phyloP scores from a whole-genome alignment of 2,113 vertebrate species.

The Nothoprocta pentlandii region DNA sequence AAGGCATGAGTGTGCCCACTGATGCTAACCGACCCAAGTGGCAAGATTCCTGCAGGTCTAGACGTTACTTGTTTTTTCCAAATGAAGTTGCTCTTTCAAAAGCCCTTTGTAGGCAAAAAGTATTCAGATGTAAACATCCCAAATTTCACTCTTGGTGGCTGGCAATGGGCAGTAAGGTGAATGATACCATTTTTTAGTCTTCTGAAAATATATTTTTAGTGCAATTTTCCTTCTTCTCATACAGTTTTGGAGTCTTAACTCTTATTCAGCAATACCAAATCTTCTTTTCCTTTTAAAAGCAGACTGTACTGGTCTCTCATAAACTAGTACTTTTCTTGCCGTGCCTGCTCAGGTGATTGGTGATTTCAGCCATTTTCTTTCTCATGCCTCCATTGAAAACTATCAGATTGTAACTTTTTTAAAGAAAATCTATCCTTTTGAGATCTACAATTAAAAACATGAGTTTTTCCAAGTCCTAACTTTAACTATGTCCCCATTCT shows the following conservation, averaged over 20 bases:
- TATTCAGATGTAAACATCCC: fast-evolving
- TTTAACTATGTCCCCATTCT: background rate
- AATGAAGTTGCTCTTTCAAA: background rate
- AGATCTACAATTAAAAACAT: background rate
- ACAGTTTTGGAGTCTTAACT: background rate
- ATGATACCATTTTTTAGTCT: background rate
- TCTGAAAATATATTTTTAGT: background rate
- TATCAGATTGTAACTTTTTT: background rate
- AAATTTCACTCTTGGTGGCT: background rate
- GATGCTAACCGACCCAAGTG: background rate
- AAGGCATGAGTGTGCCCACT: fast-evolving
- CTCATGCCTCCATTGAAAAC: background rate
- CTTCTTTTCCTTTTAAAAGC: background rate
- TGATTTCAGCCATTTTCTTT: background rate
- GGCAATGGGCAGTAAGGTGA: background rate
- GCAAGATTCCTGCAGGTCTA: fast-evolving
- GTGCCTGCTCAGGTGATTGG: background rate
- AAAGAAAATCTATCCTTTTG: too few relatives aligned
- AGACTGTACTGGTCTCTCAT: background rate
- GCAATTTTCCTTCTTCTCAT: background rate
- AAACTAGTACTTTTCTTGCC: background rate
- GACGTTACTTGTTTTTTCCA: background rate
- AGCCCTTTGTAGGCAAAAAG: background rate
- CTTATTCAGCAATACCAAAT: background rate
- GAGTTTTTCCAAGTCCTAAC: background rate